phyloP scores from a whole-genome alignment of 2,888 invertebrate genomes.

The Tachina fera region DNA sequence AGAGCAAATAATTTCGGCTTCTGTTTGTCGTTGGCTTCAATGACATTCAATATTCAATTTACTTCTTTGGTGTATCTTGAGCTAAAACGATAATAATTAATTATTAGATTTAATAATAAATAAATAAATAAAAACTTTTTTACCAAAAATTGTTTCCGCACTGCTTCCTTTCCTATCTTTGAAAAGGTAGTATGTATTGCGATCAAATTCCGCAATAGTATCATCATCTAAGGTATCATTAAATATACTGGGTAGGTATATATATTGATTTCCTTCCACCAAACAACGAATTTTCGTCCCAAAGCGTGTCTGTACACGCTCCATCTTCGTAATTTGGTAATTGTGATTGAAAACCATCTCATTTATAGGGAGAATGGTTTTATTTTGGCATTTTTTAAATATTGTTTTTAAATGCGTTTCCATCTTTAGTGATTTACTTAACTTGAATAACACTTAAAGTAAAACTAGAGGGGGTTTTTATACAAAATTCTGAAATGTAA shows the following conservation, averaged over 20 bases:
- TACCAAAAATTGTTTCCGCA: not conserved
- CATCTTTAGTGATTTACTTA: too few relatives aligned
- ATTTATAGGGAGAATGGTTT: too few relatives aligned
- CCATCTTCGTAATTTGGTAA: too few relatives aligned
- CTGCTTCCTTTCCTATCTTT: not conserved
- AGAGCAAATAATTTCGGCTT: not conserved
- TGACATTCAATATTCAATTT: not conserved
- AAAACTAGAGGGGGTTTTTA: not conserved
- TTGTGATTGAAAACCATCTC: too few relatives aligned
- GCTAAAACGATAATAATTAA: not conserved
- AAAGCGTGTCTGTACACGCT: too few relatives aligned
- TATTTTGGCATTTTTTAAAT: too few relatives aligned
- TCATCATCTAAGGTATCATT: not conserved
- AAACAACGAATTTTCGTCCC: too few relatives aligned
- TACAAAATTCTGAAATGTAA: not conserved
- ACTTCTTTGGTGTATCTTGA: slow-evolving; percentile 6
- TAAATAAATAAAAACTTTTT: not conserved
- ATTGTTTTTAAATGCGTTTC: too few relatives aligned
- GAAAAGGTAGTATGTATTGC: not conserved
- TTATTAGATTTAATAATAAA: not conserved
- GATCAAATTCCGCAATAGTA: not conserved
- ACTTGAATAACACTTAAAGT: not conserved
- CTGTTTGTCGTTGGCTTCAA: too few relatives aligned
- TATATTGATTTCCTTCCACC: not conserved
- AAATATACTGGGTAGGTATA: not conserved